Evolutionary conservation across 1,140 invertebrate genomes (phyloP).

Genomic region (Drosophila lacteicornis): DNA sequence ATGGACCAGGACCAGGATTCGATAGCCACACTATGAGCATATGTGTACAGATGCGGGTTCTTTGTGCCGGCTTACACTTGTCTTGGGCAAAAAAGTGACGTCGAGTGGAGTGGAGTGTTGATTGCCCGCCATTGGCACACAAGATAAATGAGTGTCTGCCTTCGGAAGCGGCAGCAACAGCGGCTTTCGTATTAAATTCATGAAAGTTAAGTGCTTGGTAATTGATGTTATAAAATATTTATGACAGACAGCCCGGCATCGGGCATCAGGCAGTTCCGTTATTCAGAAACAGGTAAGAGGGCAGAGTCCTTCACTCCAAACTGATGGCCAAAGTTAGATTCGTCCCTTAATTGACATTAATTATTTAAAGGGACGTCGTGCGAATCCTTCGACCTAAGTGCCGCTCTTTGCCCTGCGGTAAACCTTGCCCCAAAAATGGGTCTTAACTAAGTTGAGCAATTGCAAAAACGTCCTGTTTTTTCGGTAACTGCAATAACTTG

Average conservation of each 20-base stretch:
- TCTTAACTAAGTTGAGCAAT: constrained; percentile 26
- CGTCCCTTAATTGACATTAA: constrained; percentile 82
- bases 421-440: constrained; percentile 11
- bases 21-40: constrained; percentile 28
- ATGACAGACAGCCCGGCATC: constrained; percentile 64
- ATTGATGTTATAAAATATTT: constrained; percentile 85
- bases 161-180: constrained; percentile 8
- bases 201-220: constrained; percentile 85
- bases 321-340: constrained; percentile 80
- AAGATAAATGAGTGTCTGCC: constrained; percentile 71
- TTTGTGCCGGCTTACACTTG: constrained; percentile 72
- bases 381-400: constrained; percentile 60
- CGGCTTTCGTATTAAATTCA: constrained; percentile 83
- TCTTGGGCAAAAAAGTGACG: constrained; percentile 58
- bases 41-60: constrained; percentile 38
- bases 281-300: constrained; percentile 16
- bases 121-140: constrained; percentile 71
- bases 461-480: constrained; percentile 11
- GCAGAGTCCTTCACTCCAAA: constrained; percentile 29
- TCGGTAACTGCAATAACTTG: not conserved
- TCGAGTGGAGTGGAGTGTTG: constrained; percentile 65
- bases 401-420: constrained; percentile 36
- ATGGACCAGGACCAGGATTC: constrained; percentile 33
- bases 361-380: constrained; percentile 82
- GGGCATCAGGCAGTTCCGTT: constrained; percentile 8